Evolutionary conservation across 2,113 vertebrate species (phyloP).

Genomic region (Chloroceryle aenea): DNA sequence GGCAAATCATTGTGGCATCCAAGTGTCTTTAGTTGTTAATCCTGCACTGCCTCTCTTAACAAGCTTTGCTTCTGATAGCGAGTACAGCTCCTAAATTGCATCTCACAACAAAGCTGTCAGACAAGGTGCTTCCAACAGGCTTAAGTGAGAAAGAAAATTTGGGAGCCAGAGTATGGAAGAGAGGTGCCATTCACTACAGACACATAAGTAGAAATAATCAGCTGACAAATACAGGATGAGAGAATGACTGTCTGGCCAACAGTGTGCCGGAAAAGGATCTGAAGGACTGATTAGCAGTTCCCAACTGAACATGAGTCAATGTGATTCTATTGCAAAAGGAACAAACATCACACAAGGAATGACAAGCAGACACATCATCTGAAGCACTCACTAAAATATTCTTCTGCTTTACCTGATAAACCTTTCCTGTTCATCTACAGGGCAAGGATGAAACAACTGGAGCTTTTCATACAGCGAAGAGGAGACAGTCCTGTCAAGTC

Average conservation of each 20-base stretch:
- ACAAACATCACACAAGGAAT: neutral
- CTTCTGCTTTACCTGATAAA: neutral
- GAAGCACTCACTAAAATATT: neutral
- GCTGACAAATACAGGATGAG: neutral
- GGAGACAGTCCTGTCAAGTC: neutral
- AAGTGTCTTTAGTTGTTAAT: neutral
- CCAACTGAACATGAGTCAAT: neutral
- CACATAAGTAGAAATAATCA: neutral
- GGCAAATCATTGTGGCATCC: neutral
- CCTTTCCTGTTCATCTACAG: neutral
- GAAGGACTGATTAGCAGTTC: constrained; percentile 7
- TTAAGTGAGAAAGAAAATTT: neutral
- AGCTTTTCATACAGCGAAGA: neutral
- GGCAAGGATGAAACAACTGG: neutral
- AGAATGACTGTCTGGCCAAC: constrained; percentile 17
- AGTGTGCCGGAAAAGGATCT: neutral
- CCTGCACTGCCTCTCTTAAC: neutral
- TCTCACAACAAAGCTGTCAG: neutral
- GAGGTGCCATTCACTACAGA: neutral
- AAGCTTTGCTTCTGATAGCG: neutral
- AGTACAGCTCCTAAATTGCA: neutral
- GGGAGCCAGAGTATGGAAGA: neutral
- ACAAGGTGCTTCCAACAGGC: neutral
- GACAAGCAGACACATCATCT: neutral
- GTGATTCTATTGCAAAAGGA: neutral